Conservation (phyloP, 2,797 vertebrate genomes). For the Huso huso region DNA sequence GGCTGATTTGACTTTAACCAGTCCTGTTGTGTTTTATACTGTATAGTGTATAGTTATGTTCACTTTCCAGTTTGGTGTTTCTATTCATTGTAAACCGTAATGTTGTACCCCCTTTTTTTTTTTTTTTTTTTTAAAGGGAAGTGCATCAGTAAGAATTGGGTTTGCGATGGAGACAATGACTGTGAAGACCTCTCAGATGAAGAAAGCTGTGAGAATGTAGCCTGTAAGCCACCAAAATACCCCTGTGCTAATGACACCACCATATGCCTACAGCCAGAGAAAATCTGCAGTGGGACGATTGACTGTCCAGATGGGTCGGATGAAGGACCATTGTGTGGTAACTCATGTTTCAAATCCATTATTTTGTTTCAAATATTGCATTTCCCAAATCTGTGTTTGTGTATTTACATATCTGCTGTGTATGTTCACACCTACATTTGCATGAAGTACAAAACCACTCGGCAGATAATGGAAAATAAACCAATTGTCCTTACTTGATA, state of each 20-base stretch:
- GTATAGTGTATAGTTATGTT: too few relatives aligned
- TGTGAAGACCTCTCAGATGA: slow-evolving; percentile 97
- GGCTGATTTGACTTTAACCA: too few relatives aligned
- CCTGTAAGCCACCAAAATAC: slow-evolving; percentile 90
- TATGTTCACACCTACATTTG: too few relatives aligned
- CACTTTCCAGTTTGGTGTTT: too few relatives aligned
- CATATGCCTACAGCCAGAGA: slow-evolving; percentile 85
- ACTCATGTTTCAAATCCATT: slow-evolving; percentile 3
- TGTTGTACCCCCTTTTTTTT: neutral
- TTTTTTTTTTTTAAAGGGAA: slow-evolving; percentile 70
- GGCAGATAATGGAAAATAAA: too few relatives aligned
- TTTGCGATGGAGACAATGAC: slow-evolving; percentile 95
- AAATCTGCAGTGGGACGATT: slow-evolving; percentile 87
- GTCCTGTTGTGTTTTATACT: too few relatives aligned
- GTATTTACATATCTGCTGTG: too few relatives aligned
- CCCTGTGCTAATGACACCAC: slow-evolving; percentile 88
- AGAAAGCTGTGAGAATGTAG: slow-evolving; percentile 78
- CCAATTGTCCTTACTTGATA: too few relatives aligned
- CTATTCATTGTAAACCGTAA: too few relatives aligned
- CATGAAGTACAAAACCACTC: too few relatives aligned
- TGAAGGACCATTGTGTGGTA: slow-evolving; percentile 92
- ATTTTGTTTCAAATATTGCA: too few relatives aligned
- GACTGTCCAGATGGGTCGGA: slow-evolving; percentile 93
- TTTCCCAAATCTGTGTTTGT: too few relatives aligned
- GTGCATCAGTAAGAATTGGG: slow-evolving; percentile 97